Base-by-base conservation (phyloP, 2,113 vertebrate species). In the Dunckerocampus dactyliophorus region DNA sequence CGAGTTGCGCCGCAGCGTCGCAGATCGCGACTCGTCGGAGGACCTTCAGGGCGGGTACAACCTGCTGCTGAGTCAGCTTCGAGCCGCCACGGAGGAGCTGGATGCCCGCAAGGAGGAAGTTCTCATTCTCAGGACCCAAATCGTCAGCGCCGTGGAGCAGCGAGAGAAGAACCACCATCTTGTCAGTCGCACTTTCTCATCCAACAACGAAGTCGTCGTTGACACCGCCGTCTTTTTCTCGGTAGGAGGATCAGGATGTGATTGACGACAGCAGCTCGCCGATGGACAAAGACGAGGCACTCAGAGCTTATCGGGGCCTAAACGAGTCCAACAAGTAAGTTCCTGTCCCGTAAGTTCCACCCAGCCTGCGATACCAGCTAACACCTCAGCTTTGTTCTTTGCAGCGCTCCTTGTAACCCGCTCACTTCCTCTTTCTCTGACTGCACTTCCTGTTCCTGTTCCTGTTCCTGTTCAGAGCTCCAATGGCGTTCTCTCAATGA, bases 41-140 rank as follows among this genome's bases (percentile, higher is more conserved):
- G 86, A 94, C 2, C 68, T 80, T 19, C 89, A 90, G 21, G 92
- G 94, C 1, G 28, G 91, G 45, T 97, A 97, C 53, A 86, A 72
- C 74, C 84, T 96, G 31, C 84, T 98, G 4, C 87, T 98, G 42
- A 92, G 88, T 62, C 97, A 99, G 80, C 93, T 99, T 48, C 93
- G 88, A 55, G 67, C 85, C 0, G 93, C 95, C 83, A 90, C 78
- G 0, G 96, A 99, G 87, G 97, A 99, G 87, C 83, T 98, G 47
- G 97, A 99, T 20, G 93, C 95, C 34, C 92, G 97, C 60, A 98
- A 97, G 69, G 96, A 99, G 77, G 97, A 98, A 67, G 95, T 98
- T 7, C 93, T 99, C 2, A 92, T 94, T 66, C 92, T 99, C 19
- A 91, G 92, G 80, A 87, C 94, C 0, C 93, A 99, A 87, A 94